These are phyloP conservation scores for Malachius bipustulatus DNA, from an alignment of 2,888 invertebrate species.

Conservation along the genomic window DNA sequence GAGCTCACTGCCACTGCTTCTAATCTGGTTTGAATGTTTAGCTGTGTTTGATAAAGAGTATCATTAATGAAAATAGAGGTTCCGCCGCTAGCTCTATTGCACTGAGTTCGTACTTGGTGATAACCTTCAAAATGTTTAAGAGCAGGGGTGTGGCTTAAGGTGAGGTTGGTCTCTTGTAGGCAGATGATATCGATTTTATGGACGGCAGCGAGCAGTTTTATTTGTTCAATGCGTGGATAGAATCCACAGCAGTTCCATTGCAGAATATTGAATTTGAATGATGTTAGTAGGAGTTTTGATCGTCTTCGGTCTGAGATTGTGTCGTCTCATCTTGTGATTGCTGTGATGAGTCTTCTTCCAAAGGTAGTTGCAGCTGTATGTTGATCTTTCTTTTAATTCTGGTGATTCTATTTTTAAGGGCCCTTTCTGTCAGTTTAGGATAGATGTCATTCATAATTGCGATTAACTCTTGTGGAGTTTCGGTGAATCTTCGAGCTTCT, in stretches of 20 bases:
- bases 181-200: not conserved
- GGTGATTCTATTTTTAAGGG: slow-evolving; percentile 8
- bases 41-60: no score
- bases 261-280: not conserved
- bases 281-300: no score
- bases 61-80: no score
- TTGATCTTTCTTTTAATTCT: slow-evolving; percentile 7
- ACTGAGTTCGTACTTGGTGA: no score
- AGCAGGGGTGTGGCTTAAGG: no score
- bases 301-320: no score
- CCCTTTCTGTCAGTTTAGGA: slow-evolving; percentile 6
- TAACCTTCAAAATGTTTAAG: slow-evolving; percentile 7
- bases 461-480: slow-evolving; percentile 5
- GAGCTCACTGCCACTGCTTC: slow-evolving; percentile 6
- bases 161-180: no score
- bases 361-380: slow-evolving; percentile 3
- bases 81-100: no score
- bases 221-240: slow-evolving; percentile 7
- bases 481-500: slow-evolving; percentile 9
- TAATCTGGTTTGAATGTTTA: not conserved
- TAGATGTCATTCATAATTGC: slow-evolving; percentile 8
- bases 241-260: slow-evolving; percentile 10
- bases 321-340: no score
- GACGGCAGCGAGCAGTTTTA: slow-evolving; percentile 4
- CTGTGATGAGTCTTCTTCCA: slow-evolving; percentile 1